Evolutionary conservation across 2,113 vertebrate species (phyloP).

Genomic region (Piaya cayana): DNA sequence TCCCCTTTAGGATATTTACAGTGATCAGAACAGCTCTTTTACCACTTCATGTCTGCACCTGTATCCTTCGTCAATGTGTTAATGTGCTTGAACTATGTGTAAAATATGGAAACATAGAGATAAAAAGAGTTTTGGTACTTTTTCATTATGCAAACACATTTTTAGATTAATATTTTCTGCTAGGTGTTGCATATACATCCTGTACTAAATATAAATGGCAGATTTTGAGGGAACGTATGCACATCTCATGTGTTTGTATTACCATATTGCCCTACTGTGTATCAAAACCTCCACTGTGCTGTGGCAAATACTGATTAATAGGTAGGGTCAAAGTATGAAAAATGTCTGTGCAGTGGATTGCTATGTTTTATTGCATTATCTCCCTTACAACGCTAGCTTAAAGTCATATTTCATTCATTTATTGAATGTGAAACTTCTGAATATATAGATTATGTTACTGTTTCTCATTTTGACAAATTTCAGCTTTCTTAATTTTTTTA

Average conservation of each 20-base stretch:
- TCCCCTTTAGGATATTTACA: background rate
- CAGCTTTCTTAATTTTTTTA: background rate
- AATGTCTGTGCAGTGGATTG: background rate
- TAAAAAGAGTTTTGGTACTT: background rate
- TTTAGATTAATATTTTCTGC: background rate
- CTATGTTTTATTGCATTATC: background rate
- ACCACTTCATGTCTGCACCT: background rate
- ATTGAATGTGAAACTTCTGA: background rate
- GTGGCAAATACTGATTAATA: background rate
- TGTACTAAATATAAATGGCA: background rate
- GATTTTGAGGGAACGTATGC: background rate
- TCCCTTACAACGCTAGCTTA: background rate
- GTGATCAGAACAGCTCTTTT: background rate
- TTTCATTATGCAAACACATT: background rate
- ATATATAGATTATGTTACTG: background rate
- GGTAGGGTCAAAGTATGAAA: background rate
- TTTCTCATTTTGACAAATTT: background rate
- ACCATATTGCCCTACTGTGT: background rate
- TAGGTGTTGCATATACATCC: background rate
- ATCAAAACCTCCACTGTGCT: background rate
- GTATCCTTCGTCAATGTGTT: background rate
- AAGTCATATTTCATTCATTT: background rate
- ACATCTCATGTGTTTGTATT: background rate
- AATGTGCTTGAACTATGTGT: background rate
- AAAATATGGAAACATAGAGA: background rate